phyloP scores from a whole-genome alignment of 2,113 vertebrate species.

The Callaeas wilsoni region DNA sequence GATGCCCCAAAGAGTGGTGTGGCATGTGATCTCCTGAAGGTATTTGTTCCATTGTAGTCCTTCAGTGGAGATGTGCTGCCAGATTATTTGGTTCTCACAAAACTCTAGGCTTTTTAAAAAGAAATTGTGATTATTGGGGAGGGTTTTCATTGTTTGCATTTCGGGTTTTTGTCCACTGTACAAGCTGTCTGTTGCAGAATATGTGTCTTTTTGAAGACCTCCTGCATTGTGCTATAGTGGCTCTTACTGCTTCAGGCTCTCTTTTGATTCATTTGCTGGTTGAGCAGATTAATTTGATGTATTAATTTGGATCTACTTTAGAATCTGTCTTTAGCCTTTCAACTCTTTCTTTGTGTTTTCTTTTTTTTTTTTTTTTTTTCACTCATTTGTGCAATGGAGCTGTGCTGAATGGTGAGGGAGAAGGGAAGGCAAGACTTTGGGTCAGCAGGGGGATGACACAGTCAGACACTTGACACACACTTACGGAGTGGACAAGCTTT shows the following conservation, averaged over 20 bases:
- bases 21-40: neutral
- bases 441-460: neutral
- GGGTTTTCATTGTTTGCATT: neutral
- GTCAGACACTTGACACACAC: fast-evolving
- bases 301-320: neutral
- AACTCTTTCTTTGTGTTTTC: neutral
- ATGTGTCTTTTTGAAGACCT: neutral
- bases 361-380: neutral
- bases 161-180: neutral
- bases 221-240: fast-evolving
- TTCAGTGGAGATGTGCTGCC: neutral
- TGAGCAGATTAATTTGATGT: neutral
- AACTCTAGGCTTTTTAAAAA: neutral
- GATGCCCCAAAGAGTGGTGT: neutral
- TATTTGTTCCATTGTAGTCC: neutral
- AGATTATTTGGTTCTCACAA: neutral
- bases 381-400: neutral
- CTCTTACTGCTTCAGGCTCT: neutral
- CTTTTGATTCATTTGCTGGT: neutral
- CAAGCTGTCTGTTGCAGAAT: neutral
- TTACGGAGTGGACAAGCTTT: fast-evolving
- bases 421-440: neutral
- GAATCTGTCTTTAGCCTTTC: neutral
- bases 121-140: neutral
- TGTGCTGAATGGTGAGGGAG: neutral